phyloP scores from a whole-genome alignment of 1,140 invertebrate genomes.

The Proctacanthus coquilletti region DNA sequence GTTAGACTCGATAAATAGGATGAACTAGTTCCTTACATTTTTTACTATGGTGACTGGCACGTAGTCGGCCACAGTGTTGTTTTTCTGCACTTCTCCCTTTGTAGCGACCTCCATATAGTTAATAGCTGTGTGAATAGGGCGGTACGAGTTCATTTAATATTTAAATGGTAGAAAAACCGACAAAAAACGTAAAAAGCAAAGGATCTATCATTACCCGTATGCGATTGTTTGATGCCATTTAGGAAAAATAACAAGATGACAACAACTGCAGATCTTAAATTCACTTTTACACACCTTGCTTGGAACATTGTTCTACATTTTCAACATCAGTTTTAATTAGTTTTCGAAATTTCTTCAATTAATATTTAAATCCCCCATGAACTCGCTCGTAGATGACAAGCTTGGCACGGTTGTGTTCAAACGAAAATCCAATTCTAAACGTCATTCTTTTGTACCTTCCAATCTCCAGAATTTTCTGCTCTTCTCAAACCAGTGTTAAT shows the following conservation, averaged over 20 bases:
- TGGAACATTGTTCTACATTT: slow-evolving; percentile 7
- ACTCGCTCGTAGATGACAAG: no score
- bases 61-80: slow-evolving; percentile 14
- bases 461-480: no score
- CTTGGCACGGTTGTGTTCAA: no score
- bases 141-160: slow-evolving; percentile 14
- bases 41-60: slow-evolving; percentile 13
- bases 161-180: background rate
- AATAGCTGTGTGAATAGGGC: slow-evolving; percentile 19
- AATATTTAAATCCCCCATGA: no score
- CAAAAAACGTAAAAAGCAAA: slow-evolving; percentile 3
- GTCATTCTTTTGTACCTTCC: no score
- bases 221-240: slow-evolving; percentile 30
- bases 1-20: slow-evolving; percentile 13
- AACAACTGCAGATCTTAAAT: slow-evolving; percentile 30
- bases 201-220: slow-evolving; percentile 24
- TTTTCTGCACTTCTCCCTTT: slow-evolving; percentile 15
- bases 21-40: slow-evolving; percentile 11
- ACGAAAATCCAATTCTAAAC: no score
- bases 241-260: slow-evolving; percentile 30
- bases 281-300: slow-evolving; percentile 30
- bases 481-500: no score
- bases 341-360: no score
- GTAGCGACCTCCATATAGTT: slow-evolving; percentile 14
- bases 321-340: no score